phyloP scores from a whole-genome alignment of 2,888 invertebrate species.

The Eristalinus aeneus region DNA sequence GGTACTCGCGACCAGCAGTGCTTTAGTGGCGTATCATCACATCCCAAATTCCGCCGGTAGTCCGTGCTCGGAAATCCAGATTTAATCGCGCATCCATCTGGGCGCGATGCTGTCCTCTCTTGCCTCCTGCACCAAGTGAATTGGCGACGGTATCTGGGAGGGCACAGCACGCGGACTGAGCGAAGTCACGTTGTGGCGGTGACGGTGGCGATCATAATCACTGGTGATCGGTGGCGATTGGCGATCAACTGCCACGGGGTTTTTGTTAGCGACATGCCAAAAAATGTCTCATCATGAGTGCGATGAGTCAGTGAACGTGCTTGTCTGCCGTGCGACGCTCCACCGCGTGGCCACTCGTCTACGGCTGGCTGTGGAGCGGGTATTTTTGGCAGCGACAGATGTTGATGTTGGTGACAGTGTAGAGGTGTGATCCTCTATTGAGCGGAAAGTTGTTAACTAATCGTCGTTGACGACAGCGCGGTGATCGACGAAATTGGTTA shows the following conservation, averaged over 20 bases:
- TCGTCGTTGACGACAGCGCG: not conserved
- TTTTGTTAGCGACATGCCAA: constrained; percentile 52
- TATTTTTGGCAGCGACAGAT: constrained; percentile 29
- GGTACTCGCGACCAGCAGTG: not conserved
- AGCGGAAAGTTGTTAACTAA: constrained; percentile 1
- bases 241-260: constrained; percentile 25
- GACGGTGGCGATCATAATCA: not conserved
- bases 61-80: constrained; percentile 62
- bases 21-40: constrained; percentile 46
- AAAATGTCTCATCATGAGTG: constrained; percentile 17
- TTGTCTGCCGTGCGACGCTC: not conserved
- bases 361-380: not conserved
- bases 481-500: not conserved
- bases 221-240: not conserved
- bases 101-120: not conserved
- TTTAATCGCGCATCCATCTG: constrained; percentile 40
- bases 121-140: not conserved
- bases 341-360: not conserved
- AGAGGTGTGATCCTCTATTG: constrained; percentile 22
- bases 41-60: constrained; percentile 63
- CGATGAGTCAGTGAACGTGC: constrained; percentile 29
- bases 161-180: not conserved
- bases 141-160: constrained; percentile 5
- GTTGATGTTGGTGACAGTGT: constrained; percentile 8
- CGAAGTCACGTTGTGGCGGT: not conserved